phyloP scores from a whole-genome alignment of 2,113 vertebrate species.

The Prionailurus viverrinus region DNA sequence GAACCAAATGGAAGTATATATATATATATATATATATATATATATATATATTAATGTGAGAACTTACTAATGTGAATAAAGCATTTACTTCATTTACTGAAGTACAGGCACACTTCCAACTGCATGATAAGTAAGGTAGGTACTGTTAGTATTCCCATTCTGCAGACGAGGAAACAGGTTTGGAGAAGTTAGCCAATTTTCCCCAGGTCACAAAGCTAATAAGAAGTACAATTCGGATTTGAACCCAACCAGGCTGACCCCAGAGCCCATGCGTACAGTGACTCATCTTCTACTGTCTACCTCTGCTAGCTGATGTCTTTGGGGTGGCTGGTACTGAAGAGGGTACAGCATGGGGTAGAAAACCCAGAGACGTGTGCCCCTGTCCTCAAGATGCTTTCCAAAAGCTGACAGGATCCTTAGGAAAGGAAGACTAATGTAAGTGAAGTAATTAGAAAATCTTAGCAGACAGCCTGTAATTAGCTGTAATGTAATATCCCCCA shows the following conservation, averaged over 20 bases:
- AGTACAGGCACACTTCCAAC: neutral
- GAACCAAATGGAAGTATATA: conserved; percentile 22
- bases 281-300: neutral
- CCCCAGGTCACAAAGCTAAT: neutral
- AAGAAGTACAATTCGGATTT: neutral
- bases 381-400: conserved; percentile 73
- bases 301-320: neutral
- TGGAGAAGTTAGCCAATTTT: neutral
- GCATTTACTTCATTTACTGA: neutral
- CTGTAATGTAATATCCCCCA: conserved; percentile 70
- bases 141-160: neutral
- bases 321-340: rapidly evolving
- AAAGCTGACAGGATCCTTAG: neutral
- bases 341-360: neutral
- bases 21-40: too few species aligned
- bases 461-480: conserved; percentile 80
- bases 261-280: neutral
- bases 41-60: neutral
- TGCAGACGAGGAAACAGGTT: neutral
- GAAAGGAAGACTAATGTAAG: conserved; percentile 59
- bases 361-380: neutral
- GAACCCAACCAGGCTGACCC: neutral
- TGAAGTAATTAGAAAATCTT: conserved; percentile 79
- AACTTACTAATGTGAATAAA: neutral
- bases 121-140: neutral